Base-by-base conservation (phyloP, 2,113 vertebrate species). In the Ailuropoda melanoleuca region DNA sequence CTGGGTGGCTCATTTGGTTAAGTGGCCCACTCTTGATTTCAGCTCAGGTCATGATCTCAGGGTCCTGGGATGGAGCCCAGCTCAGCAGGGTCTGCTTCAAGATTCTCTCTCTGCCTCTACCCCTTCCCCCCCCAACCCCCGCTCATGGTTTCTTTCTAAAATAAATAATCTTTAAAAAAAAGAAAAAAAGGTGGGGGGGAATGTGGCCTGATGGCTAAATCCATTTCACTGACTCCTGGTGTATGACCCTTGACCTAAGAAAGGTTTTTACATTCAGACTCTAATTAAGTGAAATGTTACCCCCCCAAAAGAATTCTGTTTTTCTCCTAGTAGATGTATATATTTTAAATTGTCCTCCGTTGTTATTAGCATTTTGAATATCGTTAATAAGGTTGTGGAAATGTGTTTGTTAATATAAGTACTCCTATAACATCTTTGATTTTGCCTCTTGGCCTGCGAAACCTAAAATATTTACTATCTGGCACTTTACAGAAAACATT, bases 351-450 rank as follows among this genome's bases (percentile, higher is more conserved):
- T 31, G 4, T 60, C 29, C 21, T 87, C n/a, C 17, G 21, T 83
- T 86, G 80, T 86, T 89, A 64, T 68, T 96, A 95, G 81, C 34
- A 18, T 97, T 92, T 90, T 87, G n/a, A 95, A 66, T 89, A 77
- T 48, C 0, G 0, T 92, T 92, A 87, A 60, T 93, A 92, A 95
- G 81, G 17, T 48, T 43, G 23, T 68, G 6, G 58, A 62, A 83
- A 46, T 95, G 72, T 66, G 10, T 88, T 91, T 81, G 18, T 92
- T 93, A 84, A 48, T n/a, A 3, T 56, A 92, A 95, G 15, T 56
- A 68, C 31, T 66, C 72, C n/a, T 50, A n/a, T 53, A 60, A 85
- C 66, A 70, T 50, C 85, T 95, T 90, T 7, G 29, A 46, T 86
- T 70, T 93, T 94, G 26, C 55, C 89, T 92, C 26, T 90, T 93